phyloP scores from a whole-genome alignment of 2,888 invertebrate species.

The Drosophila nr. medialis region DNA sequence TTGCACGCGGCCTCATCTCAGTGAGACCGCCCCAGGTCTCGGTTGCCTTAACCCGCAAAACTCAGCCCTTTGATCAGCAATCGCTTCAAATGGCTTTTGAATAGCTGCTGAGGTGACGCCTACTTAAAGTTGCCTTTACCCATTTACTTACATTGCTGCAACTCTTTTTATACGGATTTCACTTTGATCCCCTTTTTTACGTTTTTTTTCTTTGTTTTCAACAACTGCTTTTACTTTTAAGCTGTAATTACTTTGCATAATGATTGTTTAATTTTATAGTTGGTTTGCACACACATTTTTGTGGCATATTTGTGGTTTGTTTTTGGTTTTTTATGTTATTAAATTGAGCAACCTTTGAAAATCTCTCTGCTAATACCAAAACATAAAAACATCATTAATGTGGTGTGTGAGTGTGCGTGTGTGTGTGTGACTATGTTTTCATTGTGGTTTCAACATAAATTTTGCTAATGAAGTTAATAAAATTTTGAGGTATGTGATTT shows the following conservation, averaged over 20 bases:
- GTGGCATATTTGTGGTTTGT: conserved; percentile 40
- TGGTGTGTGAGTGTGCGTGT: neutral
- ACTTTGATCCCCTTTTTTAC: conserved; percentile 24
- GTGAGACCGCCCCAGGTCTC: neutral
- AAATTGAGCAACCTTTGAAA: conserved; percentile 17
- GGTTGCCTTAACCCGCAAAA: neutral
- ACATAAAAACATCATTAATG: neutral
- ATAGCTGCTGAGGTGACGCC: conserved; percentile 13
- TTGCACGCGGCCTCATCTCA: conserved; percentile 37
- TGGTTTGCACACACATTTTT: conserved; percentile 13
- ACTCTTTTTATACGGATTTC: neutral
- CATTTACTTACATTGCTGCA: neutral
- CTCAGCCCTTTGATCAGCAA: conserved; percentile 39
- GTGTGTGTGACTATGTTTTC: neutral
- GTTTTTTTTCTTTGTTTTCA: neutral
- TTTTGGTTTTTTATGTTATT: conserved; percentile 1
- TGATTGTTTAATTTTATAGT: conserved; percentile 40
- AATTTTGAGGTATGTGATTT: neutral
- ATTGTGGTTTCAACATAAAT: conserved; percentile 12
- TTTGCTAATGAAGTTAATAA: conserved; percentile 19
- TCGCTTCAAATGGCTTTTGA: conserved; percentile 63
- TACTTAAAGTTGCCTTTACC: conserved; percentile 1
- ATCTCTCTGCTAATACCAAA: conserved; percentile 15
- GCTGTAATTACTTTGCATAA: conserved; percentile 38
- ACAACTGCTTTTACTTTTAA: conserved; percentile 8